Evolutionary conservation across 1,140 invertebrate genomes (phyloP), one percentile per base, ranked within the genome.

Genomic region (Drosophila kanapiae): DNA sequence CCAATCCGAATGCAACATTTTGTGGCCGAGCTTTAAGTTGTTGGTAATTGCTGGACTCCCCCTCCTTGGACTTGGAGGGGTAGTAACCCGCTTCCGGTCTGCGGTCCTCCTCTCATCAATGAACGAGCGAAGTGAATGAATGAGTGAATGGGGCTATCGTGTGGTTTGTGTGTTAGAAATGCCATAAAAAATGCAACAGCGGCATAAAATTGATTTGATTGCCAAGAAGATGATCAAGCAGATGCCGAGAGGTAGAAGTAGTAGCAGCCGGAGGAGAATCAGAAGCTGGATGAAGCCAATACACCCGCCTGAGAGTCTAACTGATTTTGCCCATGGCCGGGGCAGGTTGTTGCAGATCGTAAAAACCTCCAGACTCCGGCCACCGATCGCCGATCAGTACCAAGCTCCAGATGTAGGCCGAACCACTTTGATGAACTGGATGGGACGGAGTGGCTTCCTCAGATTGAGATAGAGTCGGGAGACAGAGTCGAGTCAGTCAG

Each of bases 171-270:
- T 78, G 76, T 78, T 78, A 78, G 76, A 78, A 78, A 78, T 78
- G 65, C 76, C 58, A 78, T 78, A 78, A 78, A 75, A 77, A 76
- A 76, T 76, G 74, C 74, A 78, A 78, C 63, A 69, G 64, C 74
- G 65, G 57, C 75, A 78, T 78, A 78, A 79, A 79, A 79, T 79
- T 79, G 77, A 79, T 79, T 79, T 79, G 77, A 79, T 79, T 78
- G 67, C 75, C 64, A 77, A 74, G 70, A 72, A 74, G 70, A 74
- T 72, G 69, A 72, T 71, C 68, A 37, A 27, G 23, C 9, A 14
- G 31, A n/a, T 18, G 13, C 8, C 4, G 47, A 4, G 38, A 13
- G 11, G n/a, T 6, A 45, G 43, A 45, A 45, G 42, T 43, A 16
- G 42, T 9, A 5, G 16, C 10, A 29, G 48, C 48, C 33, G 29